Evolutionary conservation across 2,797 vertebrate species (phyloP).

Genomic region (Octomys mimax): DNA sequence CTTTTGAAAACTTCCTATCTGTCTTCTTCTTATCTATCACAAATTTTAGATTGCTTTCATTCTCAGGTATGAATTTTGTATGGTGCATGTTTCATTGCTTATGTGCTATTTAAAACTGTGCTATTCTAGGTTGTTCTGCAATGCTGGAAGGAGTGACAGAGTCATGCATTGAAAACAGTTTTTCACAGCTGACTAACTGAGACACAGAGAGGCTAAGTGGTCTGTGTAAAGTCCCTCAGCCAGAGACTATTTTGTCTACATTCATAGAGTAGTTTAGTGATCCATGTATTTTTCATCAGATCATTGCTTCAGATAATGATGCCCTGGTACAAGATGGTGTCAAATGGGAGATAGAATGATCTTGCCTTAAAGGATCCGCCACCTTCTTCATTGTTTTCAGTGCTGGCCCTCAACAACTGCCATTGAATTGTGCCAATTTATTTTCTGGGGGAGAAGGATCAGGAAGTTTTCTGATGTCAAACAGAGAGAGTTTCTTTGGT

Average conservation of each 20-base stretch:
- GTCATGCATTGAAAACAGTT: not conserved
- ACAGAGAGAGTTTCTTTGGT: slow-evolving; percentile 4
- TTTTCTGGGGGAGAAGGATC: not conserved
- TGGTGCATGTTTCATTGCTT: not conserved
- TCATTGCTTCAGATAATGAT: slow-evolving; percentile 65
- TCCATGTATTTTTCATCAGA: slow-evolving; percentile 19
- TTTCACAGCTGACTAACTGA: not conserved
- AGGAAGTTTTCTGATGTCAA: not conserved
- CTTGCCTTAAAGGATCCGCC: not conserved
- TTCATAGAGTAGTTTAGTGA: not conserved
- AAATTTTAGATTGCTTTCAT: not conserved
- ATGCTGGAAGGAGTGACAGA: not conserved
- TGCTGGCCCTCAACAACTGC: not conserved
- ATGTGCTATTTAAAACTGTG: not conserved
- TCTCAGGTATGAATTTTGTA: not conserved
- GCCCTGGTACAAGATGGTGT: not conserved
- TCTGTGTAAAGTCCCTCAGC: not conserved
- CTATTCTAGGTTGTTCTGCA: not conserved
- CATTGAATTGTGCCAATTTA: not conserved
- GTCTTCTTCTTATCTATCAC: not conserved
- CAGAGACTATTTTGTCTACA: not conserved
- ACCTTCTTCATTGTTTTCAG: not conserved
- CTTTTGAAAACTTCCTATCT: not conserved
- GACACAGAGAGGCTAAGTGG: not conserved
- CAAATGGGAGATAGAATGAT: not conserved